Conservation (phyloP, 1,140 invertebrate species). For the Sitobion miscanthi region DNA sequence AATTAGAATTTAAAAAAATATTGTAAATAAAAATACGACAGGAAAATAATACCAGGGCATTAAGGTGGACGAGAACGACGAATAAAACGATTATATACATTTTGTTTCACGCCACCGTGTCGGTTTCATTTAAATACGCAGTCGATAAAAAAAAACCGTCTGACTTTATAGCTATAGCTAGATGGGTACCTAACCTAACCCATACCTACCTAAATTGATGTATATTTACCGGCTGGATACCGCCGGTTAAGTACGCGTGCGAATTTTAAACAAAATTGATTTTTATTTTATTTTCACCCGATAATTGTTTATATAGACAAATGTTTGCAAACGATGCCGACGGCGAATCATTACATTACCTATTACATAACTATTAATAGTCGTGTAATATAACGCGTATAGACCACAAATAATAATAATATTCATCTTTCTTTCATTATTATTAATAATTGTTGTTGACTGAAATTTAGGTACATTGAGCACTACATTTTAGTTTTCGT, state of each 20-base stretch:
- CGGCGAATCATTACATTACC: background rate
- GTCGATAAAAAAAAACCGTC: background rate
- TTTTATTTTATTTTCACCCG: background rate
- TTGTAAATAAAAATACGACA: background rate
- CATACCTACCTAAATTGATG: background rate
- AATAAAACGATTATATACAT: background rate
- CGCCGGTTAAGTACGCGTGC: background rate
- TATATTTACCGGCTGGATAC: background rate
- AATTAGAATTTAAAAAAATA: background rate
- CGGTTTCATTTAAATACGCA: background rate
- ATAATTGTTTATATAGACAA: background rate
- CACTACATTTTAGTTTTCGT: too few species aligned
- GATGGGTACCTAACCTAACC: background rate
- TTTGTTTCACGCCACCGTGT: background rate
- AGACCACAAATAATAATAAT: too few species aligned
- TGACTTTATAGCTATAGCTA: background rate
- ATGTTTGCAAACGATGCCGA: background rate
- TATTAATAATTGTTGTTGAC: too few species aligned
- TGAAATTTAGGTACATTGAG: too few species aligned
- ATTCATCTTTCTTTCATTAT: too few species aligned
- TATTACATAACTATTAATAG: too few species aligned
- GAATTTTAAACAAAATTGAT: background rate
- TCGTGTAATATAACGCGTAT: too few species aligned
- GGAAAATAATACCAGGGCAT: background rate
- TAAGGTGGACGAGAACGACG: background rate